These are phyloP conservation scores for Strix occidentalis DNA, from an alignment of 2,797 vertebrate species.

Conservation along the genomic window DNA sequence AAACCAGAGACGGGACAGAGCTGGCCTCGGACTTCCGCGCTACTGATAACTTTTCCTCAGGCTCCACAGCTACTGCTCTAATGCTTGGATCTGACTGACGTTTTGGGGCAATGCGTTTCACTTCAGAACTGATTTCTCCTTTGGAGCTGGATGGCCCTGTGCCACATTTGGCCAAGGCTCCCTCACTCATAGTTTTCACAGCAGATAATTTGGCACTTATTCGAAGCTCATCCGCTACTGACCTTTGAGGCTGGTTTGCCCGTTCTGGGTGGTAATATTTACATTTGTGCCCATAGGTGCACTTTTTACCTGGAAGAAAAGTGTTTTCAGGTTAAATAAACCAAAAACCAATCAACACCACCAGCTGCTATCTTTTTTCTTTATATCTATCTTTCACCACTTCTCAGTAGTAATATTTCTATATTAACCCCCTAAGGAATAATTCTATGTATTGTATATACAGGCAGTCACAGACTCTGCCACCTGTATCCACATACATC, in stretches of 20 bases:
- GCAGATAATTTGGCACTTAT: conserved; percentile 98
- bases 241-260: conserved; percentile 93
- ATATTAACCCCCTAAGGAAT: neutral
- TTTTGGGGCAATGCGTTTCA: conserved; percentile 93
- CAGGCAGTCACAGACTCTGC: neutral
- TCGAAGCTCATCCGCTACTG: conserved; percentile 96
- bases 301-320: conserved; percentile 92
- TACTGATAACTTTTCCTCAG: conserved; percentile 87
- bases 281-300: conserved; percentile 99
- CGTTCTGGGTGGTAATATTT: conserved; percentile 99
- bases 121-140: conserved; percentile 87
- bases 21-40: conserved; percentile 91
- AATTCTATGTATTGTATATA: neutral
- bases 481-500: neutral
- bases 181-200: conserved; percentile 98
- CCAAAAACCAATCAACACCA: neutral
- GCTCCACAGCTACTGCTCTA: conserved; percentile 91
- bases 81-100: conserved; percentile 98
- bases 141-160: conserved; percentile 79
- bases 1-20: conserved; percentile 96
- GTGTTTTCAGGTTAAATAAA: conserved; percentile 7
- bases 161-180: conserved; percentile 90
- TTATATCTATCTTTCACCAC: neutral
- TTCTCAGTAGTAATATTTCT: neutral
- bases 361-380: neutral